Evolutionary conservation across 2,888 invertebrate species (phyloP), one percentile per base, ranked within the genome.

Genomic region (Stratiomys singularior): DNA sequence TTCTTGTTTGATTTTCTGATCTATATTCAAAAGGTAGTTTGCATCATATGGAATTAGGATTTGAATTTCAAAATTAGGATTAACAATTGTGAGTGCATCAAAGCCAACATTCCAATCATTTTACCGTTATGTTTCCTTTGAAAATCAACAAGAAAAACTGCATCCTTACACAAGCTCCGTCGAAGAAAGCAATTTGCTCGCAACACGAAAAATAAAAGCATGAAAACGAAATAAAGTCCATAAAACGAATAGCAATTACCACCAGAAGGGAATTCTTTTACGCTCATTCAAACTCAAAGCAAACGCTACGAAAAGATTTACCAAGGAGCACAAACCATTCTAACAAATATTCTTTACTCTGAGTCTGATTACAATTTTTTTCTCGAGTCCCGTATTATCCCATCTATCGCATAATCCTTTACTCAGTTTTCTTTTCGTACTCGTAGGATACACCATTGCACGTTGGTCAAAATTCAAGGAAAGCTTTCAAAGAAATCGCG

Each of bases 271-370:
- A 25, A 21, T 46, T 46, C 46, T 21, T 23, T 25, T 71, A 23
- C 18, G 25, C 25, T 71, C 18, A 3, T 47, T 52, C 7, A 23
- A 46, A 23, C n/a, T 47, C 9, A 71, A 67, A 27, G 47, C 13
- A 47, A 47, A 47, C 25, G 27, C 46, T 71, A 52, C 21, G 47
- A 47, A 71, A 71, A 47, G 71, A 71, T 71, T 71, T 25, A 27
- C 47, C 71, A 71, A n/a, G 13, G 21, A 25, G 52, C 15, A 47
- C 71, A 71, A 46, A 71, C 7, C 23, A 23, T 52, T 71, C 30
- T 9, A n/a, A n/a, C 13, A 23, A 71, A 71, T 27, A 13, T 71
- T 47, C 25, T 2, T 15, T 71, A 11, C 27, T 25, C n/a, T 1
- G 25, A 15, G 64, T 15, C 11, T 5, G 28, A 64, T 30, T 64